Percentiles rank a stretch among this genome's conserved stretches.
Evolutionary conservation across 2,797 vertebrate species (phyloP).

Genomic region (Natrix natrix): DNA sequence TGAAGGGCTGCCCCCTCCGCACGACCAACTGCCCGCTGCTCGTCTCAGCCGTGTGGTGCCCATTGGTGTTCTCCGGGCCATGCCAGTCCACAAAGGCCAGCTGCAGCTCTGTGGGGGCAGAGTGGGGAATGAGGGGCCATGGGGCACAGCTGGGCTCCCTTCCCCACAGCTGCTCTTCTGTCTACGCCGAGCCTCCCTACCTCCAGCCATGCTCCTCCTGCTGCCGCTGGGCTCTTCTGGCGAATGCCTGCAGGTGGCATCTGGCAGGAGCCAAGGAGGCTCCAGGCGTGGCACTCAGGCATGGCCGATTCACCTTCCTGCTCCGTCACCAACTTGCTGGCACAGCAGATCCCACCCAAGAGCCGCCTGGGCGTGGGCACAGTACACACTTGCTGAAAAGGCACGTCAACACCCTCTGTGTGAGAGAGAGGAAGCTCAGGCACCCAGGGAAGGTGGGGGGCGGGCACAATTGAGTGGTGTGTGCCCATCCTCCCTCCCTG

Average conservation of each 20-base stretch:
- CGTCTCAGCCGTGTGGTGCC: constrained; percentile 81
- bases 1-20: constrained; percentile 81
- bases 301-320: constrained; percentile 2
- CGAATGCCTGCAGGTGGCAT: not conserved
- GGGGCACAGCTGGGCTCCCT: not conserved
- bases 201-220: not conserved
- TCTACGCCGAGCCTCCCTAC: not conserved
- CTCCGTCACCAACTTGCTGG: constrained; percentile 66
- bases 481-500: not conserved
- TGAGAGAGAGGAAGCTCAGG: not conserved
- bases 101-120: constrained; percentile 69
- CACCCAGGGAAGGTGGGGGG: not conserved
- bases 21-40: constrained; percentile 74
- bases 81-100: constrained; percentile 76
- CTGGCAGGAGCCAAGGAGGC: not conserved
- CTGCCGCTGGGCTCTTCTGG: not conserved
- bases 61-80: constrained; percentile 74
- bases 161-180: fast-evolving
- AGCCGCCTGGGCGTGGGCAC: not conserved
- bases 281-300: not conserved
- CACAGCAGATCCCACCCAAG: constrained; percentile 1
- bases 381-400: not conserved
- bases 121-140: not conserved
- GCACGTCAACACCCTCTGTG: not conserved
- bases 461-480: not conserved